phyloP scores from a whole-genome alignment of 2,797 vertebrate genomes.

The Oreonectes daqikongensis region DNA sequence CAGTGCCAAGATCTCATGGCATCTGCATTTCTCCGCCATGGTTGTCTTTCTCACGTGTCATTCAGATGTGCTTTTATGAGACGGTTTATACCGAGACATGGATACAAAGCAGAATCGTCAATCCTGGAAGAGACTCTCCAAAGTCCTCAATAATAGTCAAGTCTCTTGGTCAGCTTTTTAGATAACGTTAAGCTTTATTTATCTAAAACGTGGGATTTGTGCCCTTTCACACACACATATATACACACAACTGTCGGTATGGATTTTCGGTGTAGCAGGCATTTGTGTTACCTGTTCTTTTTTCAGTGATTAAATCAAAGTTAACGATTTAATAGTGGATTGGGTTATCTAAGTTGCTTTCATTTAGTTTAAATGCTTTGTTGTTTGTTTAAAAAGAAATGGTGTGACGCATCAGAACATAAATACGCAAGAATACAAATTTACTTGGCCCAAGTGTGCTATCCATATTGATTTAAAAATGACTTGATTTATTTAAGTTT shows the following conservation, averaged over 20 bases:
- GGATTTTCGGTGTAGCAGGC: constrained; percentile 65
- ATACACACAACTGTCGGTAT: constrained; percentile 60
- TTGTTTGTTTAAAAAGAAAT: constrained; percentile 72
- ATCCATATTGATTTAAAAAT: constrained; percentile 72
- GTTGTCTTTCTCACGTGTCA: constrained; percentile 73
- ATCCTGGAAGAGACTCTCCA: constrained; percentile 77
- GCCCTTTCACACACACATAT: constrained; percentile 21
- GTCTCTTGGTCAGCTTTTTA: constrained; percentile 57
- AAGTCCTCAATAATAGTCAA: constrained; percentile 67
- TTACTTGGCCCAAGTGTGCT: constrained; percentile 66
- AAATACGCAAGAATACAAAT: constrained; percentile 60
- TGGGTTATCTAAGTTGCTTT: constrained; percentile 53
- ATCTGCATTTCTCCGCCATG: constrained; percentile 78
- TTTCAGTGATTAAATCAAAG: constrained; percentile 15
- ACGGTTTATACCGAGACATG: constrained; percentile 67
- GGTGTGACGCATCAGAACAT: constrained; percentile 68
- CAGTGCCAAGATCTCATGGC: constrained; percentile 78
- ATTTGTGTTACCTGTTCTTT: constrained; percentile 65
- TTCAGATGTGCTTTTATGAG: constrained; percentile 73
- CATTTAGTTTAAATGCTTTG: constrained; percentile 56
- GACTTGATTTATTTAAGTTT: constrained; percentile 74
- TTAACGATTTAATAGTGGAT: constrained; percentile 59
- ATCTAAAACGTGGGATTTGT: constrained; percentile 32
- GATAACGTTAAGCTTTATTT: constrained; percentile 44
- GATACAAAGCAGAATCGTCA: constrained; percentile 62